phyloP scores from a whole-genome alignment of 2,113 vertebrate species.

The Oostethus manadensis region DNA sequence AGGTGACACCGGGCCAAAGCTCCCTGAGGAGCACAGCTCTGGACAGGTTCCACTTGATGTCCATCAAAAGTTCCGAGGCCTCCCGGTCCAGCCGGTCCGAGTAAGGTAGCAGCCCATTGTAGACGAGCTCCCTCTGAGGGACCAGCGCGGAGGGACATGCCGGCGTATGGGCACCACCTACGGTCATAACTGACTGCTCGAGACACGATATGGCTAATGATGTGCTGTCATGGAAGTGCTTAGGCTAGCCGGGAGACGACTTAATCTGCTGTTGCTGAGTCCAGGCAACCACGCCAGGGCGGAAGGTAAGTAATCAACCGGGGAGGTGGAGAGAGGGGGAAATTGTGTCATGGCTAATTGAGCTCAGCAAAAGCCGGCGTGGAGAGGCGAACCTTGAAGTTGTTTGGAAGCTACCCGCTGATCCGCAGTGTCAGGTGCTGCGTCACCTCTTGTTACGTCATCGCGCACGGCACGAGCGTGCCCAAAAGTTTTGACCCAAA shows the following conservation, averaged over 20 bases:
- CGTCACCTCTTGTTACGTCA: slow-evolving; percentile 20
- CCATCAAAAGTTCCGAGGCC: slow-evolving; percentile 79
- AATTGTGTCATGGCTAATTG: slow-evolving; percentile 66
- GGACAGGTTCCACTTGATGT: slow-evolving; percentile 88
- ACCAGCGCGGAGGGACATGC: slow-evolving; percentile 54
- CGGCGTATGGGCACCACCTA: slow-evolving; percentile 21
- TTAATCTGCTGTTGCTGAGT: slow-evolving; percentile 44
- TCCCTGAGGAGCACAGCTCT: slow-evolving; percentile 88
- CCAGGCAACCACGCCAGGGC: not conserved
- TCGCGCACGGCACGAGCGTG: not conserved
- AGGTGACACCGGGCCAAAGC: slow-evolving; percentile 92
- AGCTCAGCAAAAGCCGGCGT: slow-evolving; percentile 42
- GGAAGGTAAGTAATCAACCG: slow-evolving; percentile 26
- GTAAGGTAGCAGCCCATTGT: slow-evolving; percentile 89
- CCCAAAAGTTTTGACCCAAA: not conserved
- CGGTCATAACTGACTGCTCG: slow-evolving; percentile 27
- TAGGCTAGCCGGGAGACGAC: slow-evolving; percentile 7
- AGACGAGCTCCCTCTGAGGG: slow-evolving; percentile 88
- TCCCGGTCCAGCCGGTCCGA: slow-evolving; percentile 82
- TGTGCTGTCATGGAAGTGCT: slow-evolving; percentile 13
- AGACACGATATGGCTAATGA: not conserved
- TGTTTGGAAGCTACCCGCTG: slow-evolving; percentile 2
- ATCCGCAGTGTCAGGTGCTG: slow-evolving; percentile 25
- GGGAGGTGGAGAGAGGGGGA: slow-evolving; percentile 3
- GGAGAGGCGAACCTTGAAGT: not conserved